Base-by-base conservation (phyloP, 2,888 invertebrate genomes). In the Zaprionus bogoriensis region DNA sequence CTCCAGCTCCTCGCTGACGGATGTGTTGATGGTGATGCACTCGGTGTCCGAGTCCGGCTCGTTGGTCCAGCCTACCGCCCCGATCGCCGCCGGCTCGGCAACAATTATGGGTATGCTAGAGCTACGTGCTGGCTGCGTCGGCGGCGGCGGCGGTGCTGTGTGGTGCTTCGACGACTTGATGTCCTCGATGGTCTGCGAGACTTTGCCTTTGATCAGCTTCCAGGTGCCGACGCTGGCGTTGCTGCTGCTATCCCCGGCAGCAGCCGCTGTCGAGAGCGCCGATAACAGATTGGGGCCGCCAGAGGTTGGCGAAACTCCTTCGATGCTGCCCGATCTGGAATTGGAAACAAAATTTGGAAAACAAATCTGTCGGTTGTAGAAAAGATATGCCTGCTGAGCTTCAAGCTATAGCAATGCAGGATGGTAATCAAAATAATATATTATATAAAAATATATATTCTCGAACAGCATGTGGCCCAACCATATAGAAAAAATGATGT, bases 181-280 rank as follows among this genome's bases (percentile, higher is more conserved):
- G 30, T 91, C 91, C 77, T 91, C 91, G 69, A 91, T 88, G 4
- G 91, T 91, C 65, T 91, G 91, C 23, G 90, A 85, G 3, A 91
- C 91, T 73, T 89, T 90, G 50, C 91, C 91, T 72, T 91, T 91
- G 67, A 91, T 90, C 50, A 91, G 72, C 66, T 89, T 89, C 91
- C 91, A 91, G 62, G 91, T 90, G 57, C 90, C 90, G 10, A 89
- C 84, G 25, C 88, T 72, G 25, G 88, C 81, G 25, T 85, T 72
- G 60, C 86, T 51, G 42, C 32, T 58, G 27, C 79, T 74, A 1
- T 51, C 51, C 17, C 48, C 65, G 10, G 39, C 36, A 22, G 28
- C 58, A 25, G 62, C 74, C 3, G 59, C 60, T 32, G 67, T 59
- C 1, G 90, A 82, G 9, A 87, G 63, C 41, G 88, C 77, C 27